A percentile compares a stretch with the other conserved stretches of the same genome.
Conservation (phyloP, 2,888 invertebrate genomes). For the Chrysolina haemoptera region DNA sequence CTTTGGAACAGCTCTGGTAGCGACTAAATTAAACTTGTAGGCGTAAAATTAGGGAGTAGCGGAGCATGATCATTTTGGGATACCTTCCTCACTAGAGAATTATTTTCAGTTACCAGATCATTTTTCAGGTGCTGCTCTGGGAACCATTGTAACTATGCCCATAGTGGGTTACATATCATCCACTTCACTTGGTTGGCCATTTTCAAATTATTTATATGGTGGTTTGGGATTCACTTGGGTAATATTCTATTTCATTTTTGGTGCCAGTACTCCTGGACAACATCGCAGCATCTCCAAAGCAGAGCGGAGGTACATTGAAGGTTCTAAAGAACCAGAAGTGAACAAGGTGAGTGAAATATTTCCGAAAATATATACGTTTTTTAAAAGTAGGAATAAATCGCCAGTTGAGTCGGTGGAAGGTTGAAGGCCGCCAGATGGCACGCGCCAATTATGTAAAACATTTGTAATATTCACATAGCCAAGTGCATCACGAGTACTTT, state of each 20-base stretch:
- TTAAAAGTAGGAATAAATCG: too few species aligned
- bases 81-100: too few species aligned
- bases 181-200: conserved; percentile 33
- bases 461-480: too few species aligned
- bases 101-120: not conserved
- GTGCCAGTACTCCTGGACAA: conserved; percentile 23
- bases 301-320: conserved; percentile 29
- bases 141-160: conserved; percentile 31
- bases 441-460: too few species aligned
- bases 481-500: too few species aligned
- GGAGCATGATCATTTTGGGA: too few species aligned
- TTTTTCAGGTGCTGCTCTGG: conserved; percentile 24
- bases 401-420: too few species aligned
- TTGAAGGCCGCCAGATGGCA: too few species aligned
- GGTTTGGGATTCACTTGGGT: conserved; percentile 28
- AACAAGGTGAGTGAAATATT: not conserved
- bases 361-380: not conserved
- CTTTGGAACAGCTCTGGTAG: too few species aligned
- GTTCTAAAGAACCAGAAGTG: not conserved
- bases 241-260: conserved; percentile 23
- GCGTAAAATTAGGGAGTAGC: too few species aligned
- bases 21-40: too few species aligned
- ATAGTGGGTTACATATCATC: conserved; percentile 30
- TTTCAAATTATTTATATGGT: conserved; percentile 30
- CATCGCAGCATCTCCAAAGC: conserved; percentile 20